Conservation (phyloP, 2,113 vertebrate genomes). For the Rana temporaria region DNA sequence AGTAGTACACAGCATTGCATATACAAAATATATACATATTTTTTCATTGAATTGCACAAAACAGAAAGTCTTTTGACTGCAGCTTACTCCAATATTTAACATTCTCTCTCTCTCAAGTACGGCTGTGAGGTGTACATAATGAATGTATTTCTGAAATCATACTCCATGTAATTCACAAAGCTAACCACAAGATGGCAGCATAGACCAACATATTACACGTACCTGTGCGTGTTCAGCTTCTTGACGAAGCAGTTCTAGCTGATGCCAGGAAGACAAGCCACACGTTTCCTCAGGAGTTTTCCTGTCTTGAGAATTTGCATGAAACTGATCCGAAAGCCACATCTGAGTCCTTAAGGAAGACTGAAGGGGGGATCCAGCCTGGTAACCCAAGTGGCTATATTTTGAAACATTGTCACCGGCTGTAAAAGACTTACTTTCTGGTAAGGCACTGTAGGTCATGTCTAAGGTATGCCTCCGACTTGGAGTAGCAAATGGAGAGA, state of each 20-base stretch:
- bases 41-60: too few species aligned
- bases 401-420: slow-evolving; percentile 67
- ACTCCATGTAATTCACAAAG: background rate
- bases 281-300: slow-evolving; percentile 71
- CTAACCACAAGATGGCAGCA: slow-evolving; percentile 72
- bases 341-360: slow-evolving; percentile 89
- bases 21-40: too few species aligned
- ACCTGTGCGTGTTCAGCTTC: slow-evolving; percentile 79
- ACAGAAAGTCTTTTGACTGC: too few species aligned
- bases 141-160: too few species aligned
- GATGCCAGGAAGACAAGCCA: slow-evolving; percentile 70
- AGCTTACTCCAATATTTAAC: too few species aligned
- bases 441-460: slow-evolving; percentile 84
- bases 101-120: too few species aligned
- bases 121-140: too few species aligned
- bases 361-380: slow-evolving; percentile 82
- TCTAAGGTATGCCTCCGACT: slow-evolving; percentile 82
- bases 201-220: slow-evolving; percentile 56
- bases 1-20: too few species aligned
- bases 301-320: slow-evolving; percentile 81
- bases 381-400: slow-evolving; percentile 73
- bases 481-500: slow-evolving; percentile 70
- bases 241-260: slow-evolving; percentile 68
- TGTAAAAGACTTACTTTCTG: slow-evolving; percentile 74
- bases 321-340: slow-evolving; percentile 93